These are phyloP conservation scores for Lutjanus argentimaculatus DNA, from an alignment of 2,797 vertebrate species.

Conservation along the genomic window DNA sequence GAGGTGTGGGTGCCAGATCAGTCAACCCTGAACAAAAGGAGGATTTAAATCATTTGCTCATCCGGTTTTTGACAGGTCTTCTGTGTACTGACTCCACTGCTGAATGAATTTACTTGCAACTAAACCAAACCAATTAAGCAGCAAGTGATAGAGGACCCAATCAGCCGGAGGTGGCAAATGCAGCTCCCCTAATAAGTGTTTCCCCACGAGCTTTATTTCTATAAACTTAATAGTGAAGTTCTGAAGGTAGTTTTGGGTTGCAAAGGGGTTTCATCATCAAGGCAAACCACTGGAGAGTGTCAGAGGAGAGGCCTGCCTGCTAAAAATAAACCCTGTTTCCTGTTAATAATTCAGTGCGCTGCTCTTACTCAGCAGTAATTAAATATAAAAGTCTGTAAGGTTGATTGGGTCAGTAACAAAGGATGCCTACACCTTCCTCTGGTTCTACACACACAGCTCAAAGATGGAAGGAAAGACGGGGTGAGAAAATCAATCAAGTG, in stretches of 20 bases:
- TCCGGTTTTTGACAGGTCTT: conserved; percentile 64
- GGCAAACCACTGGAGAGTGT: conserved; percentile 72
- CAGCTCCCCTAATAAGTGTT: conserved; percentile 49
- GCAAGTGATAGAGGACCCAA: conserved; percentile 56
- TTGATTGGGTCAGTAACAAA: conserved; percentile 84
- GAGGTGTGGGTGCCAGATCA: conserved; percentile 72
- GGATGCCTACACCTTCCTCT: conserved; percentile 69
- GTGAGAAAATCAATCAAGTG: conserved; percentile 67
- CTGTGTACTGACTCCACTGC: conserved; percentile 49
- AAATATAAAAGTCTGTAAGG: conserved; percentile 85
- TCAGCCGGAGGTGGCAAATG: conserved; percentile 47
- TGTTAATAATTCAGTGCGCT: conserved; percentile 84
- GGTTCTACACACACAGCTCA: conserved; percentile 63
- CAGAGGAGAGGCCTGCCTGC: conserved; percentile 74
- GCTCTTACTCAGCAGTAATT: conserved; percentile 84
- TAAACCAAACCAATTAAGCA: conserved; percentile 73
- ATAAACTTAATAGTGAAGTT: conserved; percentile 68
- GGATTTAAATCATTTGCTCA: conserved; percentile 78
- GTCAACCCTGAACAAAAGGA: conserved; percentile 71
- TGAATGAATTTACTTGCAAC: conserved; percentile 60
- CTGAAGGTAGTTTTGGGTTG: conserved; percentile 74
- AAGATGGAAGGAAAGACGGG: conserved; percentile 55
- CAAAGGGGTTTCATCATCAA: conserved; percentile 83
- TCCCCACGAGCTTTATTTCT: conserved; percentile 60
- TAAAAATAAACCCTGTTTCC: conserved; percentile 81